A percentile compares a stretch with the other conserved stretches of the same genome.
Conservation (phyloP, 2,113 vertebrate genomes). For the Lophura nycthemera region DNA sequence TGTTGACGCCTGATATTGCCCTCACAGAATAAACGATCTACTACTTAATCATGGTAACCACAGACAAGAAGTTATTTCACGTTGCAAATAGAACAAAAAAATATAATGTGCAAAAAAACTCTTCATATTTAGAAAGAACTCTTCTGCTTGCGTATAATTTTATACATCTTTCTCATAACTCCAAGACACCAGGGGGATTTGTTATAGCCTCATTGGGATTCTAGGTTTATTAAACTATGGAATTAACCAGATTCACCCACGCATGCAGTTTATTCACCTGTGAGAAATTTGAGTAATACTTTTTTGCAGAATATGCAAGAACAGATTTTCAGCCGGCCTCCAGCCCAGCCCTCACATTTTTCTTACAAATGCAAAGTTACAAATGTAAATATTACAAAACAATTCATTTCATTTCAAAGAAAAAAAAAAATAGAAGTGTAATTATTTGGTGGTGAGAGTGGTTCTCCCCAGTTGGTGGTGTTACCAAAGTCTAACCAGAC, state of each 20-base stretch:
- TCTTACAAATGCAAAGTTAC: conserved; percentile 27
- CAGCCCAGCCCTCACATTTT: conserved; percentile 7
- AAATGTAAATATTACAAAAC: conserved; percentile 11
- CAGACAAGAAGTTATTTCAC: not conserved
- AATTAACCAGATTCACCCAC: conserved; percentile 60
- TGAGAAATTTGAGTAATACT: conserved; percentile 45
- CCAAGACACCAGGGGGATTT: not conserved
- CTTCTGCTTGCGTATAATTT: conserved; percentile 44
- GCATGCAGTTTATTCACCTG: conserved; percentile 52
- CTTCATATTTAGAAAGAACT: conserved; percentile 5
- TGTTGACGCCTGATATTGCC: not conserved
- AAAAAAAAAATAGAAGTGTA: not conserved
- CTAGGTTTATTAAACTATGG: conserved; percentile 64
- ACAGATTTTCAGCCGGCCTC: conserved; percentile 27
- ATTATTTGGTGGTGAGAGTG: not conserved
- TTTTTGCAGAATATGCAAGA: conserved; percentile 50
- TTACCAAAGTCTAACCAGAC: too few species aligned
- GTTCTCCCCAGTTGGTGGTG: too few species aligned
- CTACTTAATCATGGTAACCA: not conserved
- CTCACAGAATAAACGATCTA: not conserved
- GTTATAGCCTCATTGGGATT: conserved; percentile 51
- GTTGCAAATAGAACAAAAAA: not conserved
- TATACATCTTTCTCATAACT: conserved; percentile 44
- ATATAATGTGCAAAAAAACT: not conserved
- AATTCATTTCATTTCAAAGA: not conserved